phyloP scores from a whole-genome alignment of 2,113 vertebrate species.

The Sylvietta virens region DNA sequence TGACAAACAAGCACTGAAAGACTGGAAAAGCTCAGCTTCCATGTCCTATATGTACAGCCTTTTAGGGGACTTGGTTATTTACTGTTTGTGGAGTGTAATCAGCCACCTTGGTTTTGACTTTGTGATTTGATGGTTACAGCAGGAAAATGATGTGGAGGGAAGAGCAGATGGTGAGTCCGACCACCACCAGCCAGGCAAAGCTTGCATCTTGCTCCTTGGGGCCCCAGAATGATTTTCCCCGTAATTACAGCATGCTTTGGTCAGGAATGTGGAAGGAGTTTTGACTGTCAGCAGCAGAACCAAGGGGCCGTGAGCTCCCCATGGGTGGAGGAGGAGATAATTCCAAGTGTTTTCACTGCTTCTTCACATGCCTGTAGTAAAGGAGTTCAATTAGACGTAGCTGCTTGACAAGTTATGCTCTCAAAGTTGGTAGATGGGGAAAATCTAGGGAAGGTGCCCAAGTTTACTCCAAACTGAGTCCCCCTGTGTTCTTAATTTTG shows the following conservation, averaged over 20 bases:
- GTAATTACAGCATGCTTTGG: neutral
- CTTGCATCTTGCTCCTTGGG: neutral
- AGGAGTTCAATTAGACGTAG: neutral
- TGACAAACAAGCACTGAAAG: neutral
- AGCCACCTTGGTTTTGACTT: neutral
- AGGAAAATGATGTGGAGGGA: neutral
- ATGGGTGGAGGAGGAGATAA: neutral
- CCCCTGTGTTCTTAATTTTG: neutral
- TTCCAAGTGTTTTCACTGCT: neutral
- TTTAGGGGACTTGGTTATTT: neutral
- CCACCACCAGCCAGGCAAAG: neutral
- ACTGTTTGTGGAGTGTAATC: neutral
- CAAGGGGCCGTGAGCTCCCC: neutral
- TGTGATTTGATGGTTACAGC: neutral
- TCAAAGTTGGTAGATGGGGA: neutral
- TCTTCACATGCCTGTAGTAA: neutral
- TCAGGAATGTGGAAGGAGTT: neutral
- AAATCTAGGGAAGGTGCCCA: neutral
- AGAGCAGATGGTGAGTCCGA: neutral
- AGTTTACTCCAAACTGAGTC: neutral
- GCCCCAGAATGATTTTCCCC: neutral
- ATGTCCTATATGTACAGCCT: rapidly evolving
- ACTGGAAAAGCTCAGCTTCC: neutral
- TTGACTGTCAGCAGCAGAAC: neutral
- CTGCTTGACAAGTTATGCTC: neutral